Evolutionary conservation across 2,797 vertebrate species (phyloP).

Genomic region (Epinephelus malabaricus): DNA sequence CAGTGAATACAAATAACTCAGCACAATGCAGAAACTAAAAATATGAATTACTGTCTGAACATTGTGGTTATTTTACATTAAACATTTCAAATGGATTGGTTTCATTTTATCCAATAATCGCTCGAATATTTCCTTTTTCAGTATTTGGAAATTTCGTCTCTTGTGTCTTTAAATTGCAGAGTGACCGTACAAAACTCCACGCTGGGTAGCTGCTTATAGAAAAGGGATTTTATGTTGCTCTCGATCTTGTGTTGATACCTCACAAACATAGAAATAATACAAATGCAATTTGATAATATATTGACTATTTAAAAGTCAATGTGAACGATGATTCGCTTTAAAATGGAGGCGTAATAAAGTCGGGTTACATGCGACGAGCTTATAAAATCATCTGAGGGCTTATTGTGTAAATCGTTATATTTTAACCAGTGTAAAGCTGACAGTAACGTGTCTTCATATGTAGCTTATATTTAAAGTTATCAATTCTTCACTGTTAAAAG

Average conservation of each 20-base stretch:
- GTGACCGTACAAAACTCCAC: background rate
- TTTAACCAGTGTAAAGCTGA: slow-evolving; percentile 19
- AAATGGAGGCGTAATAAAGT: slow-evolving; percentile 37
- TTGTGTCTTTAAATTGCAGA: slow-evolving; percentile 5
- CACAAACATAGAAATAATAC: background rate
- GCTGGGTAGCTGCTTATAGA: background rate
- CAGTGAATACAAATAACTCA: background rate
- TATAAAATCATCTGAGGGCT: background rate
- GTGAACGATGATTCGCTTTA: slow-evolving; percentile 18
- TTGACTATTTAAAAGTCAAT: slow-evolving; percentile 32
- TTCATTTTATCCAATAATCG: background rate
- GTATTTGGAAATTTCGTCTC: background rate
- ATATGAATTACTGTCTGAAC: background rate
- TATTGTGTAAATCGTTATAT: slow-evolving; percentile 30
- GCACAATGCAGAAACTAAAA: background rate
- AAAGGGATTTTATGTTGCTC: background rate
- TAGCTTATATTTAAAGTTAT: slow-evolving; percentile 33
- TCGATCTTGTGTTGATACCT: slow-evolving; percentile 10
- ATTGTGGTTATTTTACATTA: background rate
- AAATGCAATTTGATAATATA: background rate
- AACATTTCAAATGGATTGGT: background rate
- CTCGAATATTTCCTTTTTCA: background rate
- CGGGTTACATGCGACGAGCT: background rate
- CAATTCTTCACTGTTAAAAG: slow-evolving; percentile 31
- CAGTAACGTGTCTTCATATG: slow-evolving; percentile 36